Base-by-base conservation (phyloP, 2,888 invertebrate species). In the Halictus ligatus region DNA sequence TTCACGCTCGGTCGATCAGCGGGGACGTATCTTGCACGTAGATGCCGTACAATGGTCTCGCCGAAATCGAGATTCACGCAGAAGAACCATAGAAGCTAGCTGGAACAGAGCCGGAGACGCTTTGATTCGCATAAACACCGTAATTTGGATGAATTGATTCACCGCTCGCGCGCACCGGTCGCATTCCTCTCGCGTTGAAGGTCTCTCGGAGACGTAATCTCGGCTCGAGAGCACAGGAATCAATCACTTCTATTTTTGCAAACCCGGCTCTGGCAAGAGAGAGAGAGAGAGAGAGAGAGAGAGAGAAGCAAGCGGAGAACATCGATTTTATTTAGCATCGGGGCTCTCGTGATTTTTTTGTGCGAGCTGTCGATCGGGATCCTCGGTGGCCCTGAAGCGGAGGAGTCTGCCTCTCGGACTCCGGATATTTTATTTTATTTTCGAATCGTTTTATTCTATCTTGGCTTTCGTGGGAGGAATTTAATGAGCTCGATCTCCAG, bases 191-290 rank as follows among this genome's bases (percentile, higher is more conserved):
- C 80, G 80, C 46, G 80, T 13, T 76, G 81, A 74, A 40, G 72
- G 18, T 35, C 67, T 67, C 67, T 29, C 29, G 40, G 40, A 21
- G 69, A 40, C 69, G 69, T 40, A 69, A 40, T 69, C 69, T 46
- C 54, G 46, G 29, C 83, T 48, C 48, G 18, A 35, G 73, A 77
- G 40, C 58, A n/a, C n/a, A 25, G 18, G 72, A 84, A 87, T 84
- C 88, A 80, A 87, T 89, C 89, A 83, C 75, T 81, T 87, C 83
- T 87, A 85, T 87, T 87, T 85, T 73, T 69, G 64, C 71, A 54
- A 21, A 21, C 60, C 35, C 46, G 29, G 29, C 29, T 29, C 29
- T 29, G 29, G 29, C 29, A 2, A 29, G 29, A 29, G 29, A 48
- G n/a, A 77, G 67, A 46, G n/a, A 29, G 29, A 29, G 29, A 29